phyloP scores from a whole-genome alignment of 2,888 invertebrate genomes.

The Eristalis tenax region DNA sequence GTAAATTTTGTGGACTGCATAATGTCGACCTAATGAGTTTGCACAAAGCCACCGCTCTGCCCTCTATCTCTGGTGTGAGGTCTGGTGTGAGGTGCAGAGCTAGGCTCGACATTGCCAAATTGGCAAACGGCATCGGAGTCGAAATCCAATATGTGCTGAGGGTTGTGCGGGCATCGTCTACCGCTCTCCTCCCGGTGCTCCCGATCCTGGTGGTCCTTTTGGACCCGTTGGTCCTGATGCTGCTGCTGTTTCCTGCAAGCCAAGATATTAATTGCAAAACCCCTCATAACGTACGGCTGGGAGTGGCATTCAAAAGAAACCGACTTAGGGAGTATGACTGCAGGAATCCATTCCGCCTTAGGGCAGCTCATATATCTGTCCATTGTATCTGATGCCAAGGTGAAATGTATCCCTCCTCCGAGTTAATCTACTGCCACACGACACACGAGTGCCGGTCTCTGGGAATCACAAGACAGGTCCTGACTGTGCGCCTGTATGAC shows the following conservation, averaged over 20 bases:
- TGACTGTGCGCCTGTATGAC: slow-evolving; percentile 20
- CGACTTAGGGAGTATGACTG: slow-evolving; percentile 31
- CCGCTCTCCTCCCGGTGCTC: background rate
- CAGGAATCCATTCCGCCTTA: slow-evolving; percentile 25
- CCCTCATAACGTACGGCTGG: background rate
- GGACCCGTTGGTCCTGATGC: background rate
- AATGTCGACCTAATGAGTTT: slow-evolving; percentile 65
- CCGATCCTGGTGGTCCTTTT: background rate
- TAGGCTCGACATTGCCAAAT: slow-evolving; percentile 50
- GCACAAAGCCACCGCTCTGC: slow-evolving; percentile 41
- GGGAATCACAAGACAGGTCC: background rate
- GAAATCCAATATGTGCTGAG: slow-evolving; percentile 59
- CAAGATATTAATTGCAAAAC: slow-evolving; percentile 48
- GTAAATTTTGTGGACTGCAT: slow-evolving; percentile 65
- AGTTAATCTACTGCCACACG: slow-evolving; percentile 4
- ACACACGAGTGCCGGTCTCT: background rate
- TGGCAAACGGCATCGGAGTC: slow-evolving; percentile 59
- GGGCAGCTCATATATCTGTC: slow-evolving; percentile 52
- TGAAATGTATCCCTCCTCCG: slow-evolving; percentile 47
- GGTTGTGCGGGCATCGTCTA: slow-evolving; percentile 28
- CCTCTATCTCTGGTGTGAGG: background rate
- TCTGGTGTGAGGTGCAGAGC: background rate
- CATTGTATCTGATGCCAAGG: slow-evolving; percentile 58
- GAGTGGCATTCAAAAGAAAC: slow-evolving; percentile 46
- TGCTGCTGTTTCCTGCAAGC: slow-evolving; percentile 20